Evolutionary conservation across 2,113 vertebrate species (phyloP), one percentile per base, ranked within the genome.

Genomic region (Addax nasomaculatus): DNA sequence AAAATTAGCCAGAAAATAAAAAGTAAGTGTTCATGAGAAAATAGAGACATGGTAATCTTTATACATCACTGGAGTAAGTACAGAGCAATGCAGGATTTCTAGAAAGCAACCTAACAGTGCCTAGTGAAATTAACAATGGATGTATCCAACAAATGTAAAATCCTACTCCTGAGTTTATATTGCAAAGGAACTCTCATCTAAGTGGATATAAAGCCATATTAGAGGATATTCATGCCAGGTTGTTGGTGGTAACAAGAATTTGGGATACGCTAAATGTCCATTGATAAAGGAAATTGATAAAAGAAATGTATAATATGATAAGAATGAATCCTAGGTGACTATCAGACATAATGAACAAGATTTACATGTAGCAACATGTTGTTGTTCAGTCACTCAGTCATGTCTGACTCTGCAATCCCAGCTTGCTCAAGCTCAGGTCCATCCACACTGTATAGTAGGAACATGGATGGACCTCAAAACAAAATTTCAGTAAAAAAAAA

Each of bases 1-100:
- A 81, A 95, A 67, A 36, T 47, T 67, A 87, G 39, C 30, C 39
- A 85, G 53, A 70, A 57, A 89, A 33, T 47, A 93, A 76, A 29
- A 30, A 67, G 17, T 27, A 30, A 55, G 23, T 27, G 12, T 29
- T 70, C 30, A 7, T 60, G 64, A 93, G 51, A 7, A 58, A n/a
- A 17, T 3, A 11, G 23, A 3, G 62, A 81, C 85, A 16, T 10
- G 25, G 47, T 30, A n/a, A 85, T 43, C 11, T n/a, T 85, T 13
- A 14, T 2, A 8, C 7, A 21, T 2, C 51, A 6, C 3, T n/a
- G 70, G 51, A 51, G 6, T 29, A 55, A n/a, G 25, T 14, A 25
- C 36, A 29, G 70, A 70, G 51, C 36, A 19, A 7, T 1, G 0
- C 21, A 43, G 16, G 2, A 30, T 67, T 76, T 60, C 55, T 86